Conservation (phyloP, 2,797 vertebrate genomes). For the Threskiornis aethiopicus region DNA sequence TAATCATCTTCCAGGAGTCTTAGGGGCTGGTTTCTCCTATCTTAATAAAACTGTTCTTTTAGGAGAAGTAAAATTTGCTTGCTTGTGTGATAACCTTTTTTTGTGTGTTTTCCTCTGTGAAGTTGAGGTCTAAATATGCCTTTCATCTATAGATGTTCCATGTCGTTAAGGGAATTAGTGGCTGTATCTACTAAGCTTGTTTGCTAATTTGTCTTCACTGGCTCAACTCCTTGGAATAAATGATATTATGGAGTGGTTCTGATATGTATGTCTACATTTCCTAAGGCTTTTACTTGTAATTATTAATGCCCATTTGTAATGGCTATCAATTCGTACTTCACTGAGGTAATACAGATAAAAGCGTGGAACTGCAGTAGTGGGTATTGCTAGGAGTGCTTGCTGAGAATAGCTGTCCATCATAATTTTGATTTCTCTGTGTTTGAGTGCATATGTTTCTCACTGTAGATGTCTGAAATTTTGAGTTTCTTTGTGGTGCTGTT, state of each 20-base stretch:
- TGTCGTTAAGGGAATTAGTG: not conserved
- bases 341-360: slow-evolving; percentile 21
- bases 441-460: not conserved
- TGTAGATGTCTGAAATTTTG: not conserved
- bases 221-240: not conserved
- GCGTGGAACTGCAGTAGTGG: not conserved
- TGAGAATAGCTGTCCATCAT: not conserved
- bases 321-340: slow-evolving; percentile 2
- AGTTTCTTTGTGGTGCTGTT: not conserved
- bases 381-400: not conserved
- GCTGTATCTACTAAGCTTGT: not conserved
- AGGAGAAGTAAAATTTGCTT: not conserved
- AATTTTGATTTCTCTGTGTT: not conserved
- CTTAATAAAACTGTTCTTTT: not conserved
- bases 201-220: not conserved
- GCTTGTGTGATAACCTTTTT: not conserved
- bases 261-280: not conserved
- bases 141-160: not conserved
- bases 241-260: not conserved
- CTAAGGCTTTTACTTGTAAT: slow-evolving; percentile 16
- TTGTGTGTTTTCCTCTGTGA: not conserved
- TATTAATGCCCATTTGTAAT: slow-evolving; percentile 47
- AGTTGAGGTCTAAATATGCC: not conserved
- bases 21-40: not conserved
- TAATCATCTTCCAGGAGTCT: not conserved